These are phyloP conservation scores for Fulica atra DNA, from an alignment of 2,113 vertebrate species.

Conservation along the genomic window DNA sequence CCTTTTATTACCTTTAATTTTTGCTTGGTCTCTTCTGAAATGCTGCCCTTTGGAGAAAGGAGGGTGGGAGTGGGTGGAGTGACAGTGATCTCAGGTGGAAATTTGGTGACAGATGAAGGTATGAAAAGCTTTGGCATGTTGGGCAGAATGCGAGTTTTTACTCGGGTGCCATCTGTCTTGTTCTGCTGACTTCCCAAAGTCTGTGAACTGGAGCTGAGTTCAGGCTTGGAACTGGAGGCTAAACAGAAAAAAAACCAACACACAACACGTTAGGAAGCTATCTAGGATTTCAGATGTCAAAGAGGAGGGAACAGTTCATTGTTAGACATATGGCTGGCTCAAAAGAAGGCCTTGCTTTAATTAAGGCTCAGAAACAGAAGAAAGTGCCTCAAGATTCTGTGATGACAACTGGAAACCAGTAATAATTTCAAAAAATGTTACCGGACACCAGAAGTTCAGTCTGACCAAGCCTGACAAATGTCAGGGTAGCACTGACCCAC, in stretches of 20 bases:
- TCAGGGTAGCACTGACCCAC: background rate
- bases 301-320: background rate
- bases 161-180: constrained; percentile 83
- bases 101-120: constrained; percentile 91
- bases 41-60: constrained; percentile 96
- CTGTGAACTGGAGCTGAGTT: constrained; percentile 72
- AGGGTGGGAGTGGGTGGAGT: constrained; percentile 97
- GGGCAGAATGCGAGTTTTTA: constrained; percentile 87
- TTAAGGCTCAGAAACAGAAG: background rate
- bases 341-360: background rate
- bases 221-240: constrained; percentile 74
- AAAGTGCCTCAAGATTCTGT: background rate
- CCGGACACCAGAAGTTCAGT: background rate
- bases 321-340: background rate
- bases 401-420: background rate
- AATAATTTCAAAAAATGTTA: background rate
- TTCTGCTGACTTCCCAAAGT: constrained; percentile 72
- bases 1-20: constrained; percentile 89
- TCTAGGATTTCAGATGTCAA: constrained; percentile 24
- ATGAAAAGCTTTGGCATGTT: constrained; percentile 98
- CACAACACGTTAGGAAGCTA: background rate
- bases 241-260: constrained; percentile 32
- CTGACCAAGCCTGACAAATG: background rate
- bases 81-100: constrained; percentile 98
- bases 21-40: constrained; percentile 98